phyloP scores from a whole-genome alignment of 2,113 vertebrate genomes.

The Mirza zaza region DNA sequence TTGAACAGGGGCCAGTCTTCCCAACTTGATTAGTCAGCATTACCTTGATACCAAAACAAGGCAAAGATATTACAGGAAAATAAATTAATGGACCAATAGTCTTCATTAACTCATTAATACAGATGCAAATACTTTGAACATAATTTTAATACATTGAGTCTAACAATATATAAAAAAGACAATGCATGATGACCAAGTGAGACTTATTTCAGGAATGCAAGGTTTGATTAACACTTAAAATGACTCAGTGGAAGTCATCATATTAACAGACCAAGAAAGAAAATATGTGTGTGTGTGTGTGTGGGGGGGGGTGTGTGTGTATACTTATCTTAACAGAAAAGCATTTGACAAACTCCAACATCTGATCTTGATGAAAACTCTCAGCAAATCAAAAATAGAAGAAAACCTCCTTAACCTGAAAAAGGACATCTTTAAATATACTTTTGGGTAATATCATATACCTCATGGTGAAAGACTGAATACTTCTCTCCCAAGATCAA shows the following conservation, averaged over 20 bases:
- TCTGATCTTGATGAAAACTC: not conserved
- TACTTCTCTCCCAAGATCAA: not conserved
- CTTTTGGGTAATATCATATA: not conserved
- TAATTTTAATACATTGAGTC: not conserved
- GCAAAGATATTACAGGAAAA: not conserved
- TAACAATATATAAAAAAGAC: not conserved
- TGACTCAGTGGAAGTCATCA: not conserved
- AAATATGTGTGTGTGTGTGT: not conserved
- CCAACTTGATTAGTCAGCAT: not conserved
- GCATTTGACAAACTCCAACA: not conserved
- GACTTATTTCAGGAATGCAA: not conserved
- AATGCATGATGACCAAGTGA: not conserved
- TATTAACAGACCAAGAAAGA: not conserved
- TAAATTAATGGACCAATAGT: not conserved
- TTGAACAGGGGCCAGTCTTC: not conserved
- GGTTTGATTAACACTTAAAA: not conserved
- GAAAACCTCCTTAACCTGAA: not conserved
- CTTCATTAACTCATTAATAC: not conserved
- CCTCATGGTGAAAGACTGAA: not conserved
- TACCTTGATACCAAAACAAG: not conserved
- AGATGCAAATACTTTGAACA: not conserved
- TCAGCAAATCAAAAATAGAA: no score
- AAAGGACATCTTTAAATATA: not conserved
- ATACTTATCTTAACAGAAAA: not conserved
- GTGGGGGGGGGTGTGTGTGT: no score